phyloP scores from a whole-genome alignment of 2,113 vertebrate species.

The Thamnaconus septentrionalis region DNA sequence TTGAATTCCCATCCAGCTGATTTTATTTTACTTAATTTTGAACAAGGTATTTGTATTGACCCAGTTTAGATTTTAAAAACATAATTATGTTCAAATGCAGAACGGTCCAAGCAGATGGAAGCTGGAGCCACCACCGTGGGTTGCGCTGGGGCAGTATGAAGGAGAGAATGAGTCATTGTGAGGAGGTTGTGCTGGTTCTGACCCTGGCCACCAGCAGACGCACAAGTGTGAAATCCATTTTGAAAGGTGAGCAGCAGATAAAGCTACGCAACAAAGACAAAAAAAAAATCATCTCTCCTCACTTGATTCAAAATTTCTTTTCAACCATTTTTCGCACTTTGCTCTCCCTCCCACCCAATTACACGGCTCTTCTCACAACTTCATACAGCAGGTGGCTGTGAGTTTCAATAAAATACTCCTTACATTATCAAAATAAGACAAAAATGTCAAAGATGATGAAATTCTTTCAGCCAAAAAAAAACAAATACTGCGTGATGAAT shows the following conservation, averaged over 20 bases:
- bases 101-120: too few species aligned
- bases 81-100: too few species aligned
- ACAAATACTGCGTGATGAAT: conserved; percentile 8
- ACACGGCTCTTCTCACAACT: conserved; percentile 31
- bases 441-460: too few species aligned
- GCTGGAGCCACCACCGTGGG: too few species aligned
- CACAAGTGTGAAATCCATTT: conserved; percentile 80
- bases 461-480: too few species aligned
- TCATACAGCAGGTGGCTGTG: conserved; percentile 11
- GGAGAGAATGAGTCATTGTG: conserved; percentile 77
- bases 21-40: too few species aligned
- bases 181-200: conserved; percentile 68
- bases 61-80: too few species aligned
- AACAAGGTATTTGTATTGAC: too few species aligned
- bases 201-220: conserved; percentile 73
- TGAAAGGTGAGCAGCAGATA: conserved; percentile 82
- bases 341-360: conserved; percentile 30
- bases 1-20: too few species aligned
- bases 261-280: conserved; percentile 76
- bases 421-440: too few species aligned
- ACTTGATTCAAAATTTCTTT: conserved; percentile 37
- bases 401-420: neutral
- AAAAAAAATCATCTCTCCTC: conserved; percentile 62
- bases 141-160: conserved; percentile 33
- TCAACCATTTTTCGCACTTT: conserved; percentile 29